These are phyloP conservation scores for Nasonia giraulti DNA, from an alignment of 1,140 invertebrate species.

Conservation along the genomic window DNA sequence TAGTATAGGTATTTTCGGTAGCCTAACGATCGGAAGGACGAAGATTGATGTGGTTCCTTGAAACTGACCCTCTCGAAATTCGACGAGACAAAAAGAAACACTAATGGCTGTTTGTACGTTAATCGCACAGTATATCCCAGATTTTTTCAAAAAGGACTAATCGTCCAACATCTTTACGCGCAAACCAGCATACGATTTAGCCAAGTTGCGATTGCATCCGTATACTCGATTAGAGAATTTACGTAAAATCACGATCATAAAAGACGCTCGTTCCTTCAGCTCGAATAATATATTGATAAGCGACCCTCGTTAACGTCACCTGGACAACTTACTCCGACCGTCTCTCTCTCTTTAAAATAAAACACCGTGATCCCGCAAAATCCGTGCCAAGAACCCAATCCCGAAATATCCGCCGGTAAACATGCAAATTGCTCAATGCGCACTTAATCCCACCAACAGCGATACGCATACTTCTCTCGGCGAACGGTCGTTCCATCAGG, in stretches of 20 bases:
- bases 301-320: not conserved
- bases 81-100: not conserved
- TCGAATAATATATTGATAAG: not conserved
- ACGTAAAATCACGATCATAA: not conserved
- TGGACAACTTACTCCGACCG: not conserved
- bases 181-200: too few relatives aligned
- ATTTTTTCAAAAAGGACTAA: too few relatives aligned
- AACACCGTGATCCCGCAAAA: not conserved
- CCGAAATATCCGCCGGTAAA: conserved; percentile 34
- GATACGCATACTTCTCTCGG: not conserved
- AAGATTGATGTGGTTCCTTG: not conserved
- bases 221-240: not conserved
- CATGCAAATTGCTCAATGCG: conserved; percentile 30
- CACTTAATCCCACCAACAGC: conserved; percentile 23
- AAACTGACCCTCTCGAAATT: not conserved
- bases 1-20: not conserved
- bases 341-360: not conserved
- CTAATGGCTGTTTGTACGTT: not conserved
- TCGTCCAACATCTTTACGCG: too few relatives aligned
- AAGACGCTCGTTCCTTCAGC: not conserved
- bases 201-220: too few relatives aligned
- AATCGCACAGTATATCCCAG: too few relatives aligned
- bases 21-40: not conserved
- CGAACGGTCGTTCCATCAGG: not conserved
- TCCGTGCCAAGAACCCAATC: conserved; percentile 15